phyloP scores from a whole-genome alignment of 2,888 invertebrate genomes.

The Toxonevra muliebris region DNA sequence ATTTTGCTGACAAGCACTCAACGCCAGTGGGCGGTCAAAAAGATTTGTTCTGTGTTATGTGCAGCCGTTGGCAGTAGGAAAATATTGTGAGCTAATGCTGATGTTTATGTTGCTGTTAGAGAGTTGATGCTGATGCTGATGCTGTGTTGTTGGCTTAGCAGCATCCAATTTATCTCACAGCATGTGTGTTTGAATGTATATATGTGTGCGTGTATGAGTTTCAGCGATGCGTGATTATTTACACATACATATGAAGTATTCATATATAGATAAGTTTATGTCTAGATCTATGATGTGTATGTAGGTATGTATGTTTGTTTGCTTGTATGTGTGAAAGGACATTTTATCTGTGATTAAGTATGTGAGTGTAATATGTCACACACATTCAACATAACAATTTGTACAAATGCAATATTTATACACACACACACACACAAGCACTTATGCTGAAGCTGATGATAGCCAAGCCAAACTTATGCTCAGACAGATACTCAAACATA shows the following conservation, averaged over 20 bases:
- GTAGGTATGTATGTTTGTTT: background rate
- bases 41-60: constrained; percentile 8
- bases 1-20: constrained; percentile 27
- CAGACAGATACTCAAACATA: no score
- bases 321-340: background rate
- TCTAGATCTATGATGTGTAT: no score
- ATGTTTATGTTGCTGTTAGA: background rate
- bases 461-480: background rate
- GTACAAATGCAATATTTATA: background rate
- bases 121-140: background rate
- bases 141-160: constrained; percentile 7
- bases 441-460: background rate
- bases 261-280: no score
- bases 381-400: constrained; percentile 1
- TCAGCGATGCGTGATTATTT: no score
- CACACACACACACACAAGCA: background rate
- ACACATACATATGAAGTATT: no score
- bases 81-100: background rate
- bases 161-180: constrained; percentile 22
- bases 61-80: constrained; percentile 1
- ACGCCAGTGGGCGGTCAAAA: constrained; percentile 24
- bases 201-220: background rate
- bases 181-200: constrained; percentile 4
- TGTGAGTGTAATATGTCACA: constrained; percentile 5
- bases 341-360: constrained; percentile 4